Conservation (phyloP, 2,888 invertebrate species). For the Brachylomia viminalis region DNA sequence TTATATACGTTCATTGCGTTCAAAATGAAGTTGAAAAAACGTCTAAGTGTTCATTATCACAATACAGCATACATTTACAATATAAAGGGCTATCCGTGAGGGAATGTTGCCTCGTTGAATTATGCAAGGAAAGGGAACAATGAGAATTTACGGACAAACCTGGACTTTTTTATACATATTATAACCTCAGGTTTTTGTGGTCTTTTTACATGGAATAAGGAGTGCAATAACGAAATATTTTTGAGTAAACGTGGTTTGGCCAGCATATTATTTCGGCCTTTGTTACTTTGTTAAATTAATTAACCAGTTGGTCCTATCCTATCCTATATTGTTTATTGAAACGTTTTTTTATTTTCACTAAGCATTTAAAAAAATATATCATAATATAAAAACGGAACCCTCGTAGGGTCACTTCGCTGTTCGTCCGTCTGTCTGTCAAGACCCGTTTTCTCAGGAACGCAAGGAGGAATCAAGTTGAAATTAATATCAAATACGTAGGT, state of each 20-base stretch:
- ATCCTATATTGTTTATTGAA: background rate
- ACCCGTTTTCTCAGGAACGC: no score
- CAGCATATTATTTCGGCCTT: background rate
- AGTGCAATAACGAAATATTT: constrained; percentile 10
- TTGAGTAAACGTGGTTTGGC: background rate
- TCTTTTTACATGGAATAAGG: background rate
- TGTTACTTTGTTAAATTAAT: background rate
- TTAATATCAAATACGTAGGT: no score
- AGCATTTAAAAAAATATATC: no score
- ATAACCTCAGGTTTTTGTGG: constrained; percentile 28
- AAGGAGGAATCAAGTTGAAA: no score
- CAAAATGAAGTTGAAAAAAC: constrained; percentile 69
- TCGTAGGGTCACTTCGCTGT: no score
- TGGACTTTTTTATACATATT: constrained; percentile 58
- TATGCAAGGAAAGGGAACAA: constrained; percentile 72
- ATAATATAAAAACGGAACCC: no score
- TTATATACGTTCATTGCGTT: constrained; percentile 56
- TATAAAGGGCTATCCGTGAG: constrained; percentile 71
- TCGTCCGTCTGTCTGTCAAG: no score
- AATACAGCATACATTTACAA: constrained; percentile 70
- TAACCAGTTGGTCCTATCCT: background rate
- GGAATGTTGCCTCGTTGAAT: constrained; percentile 76
- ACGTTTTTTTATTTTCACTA: no score
- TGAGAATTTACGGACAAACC: constrained; percentile 66
- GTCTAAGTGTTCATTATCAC: constrained; percentile 36